phyloP scores from a whole-genome alignment of 2,797 vertebrate genomes.

The Staurois parvus region DNA sequence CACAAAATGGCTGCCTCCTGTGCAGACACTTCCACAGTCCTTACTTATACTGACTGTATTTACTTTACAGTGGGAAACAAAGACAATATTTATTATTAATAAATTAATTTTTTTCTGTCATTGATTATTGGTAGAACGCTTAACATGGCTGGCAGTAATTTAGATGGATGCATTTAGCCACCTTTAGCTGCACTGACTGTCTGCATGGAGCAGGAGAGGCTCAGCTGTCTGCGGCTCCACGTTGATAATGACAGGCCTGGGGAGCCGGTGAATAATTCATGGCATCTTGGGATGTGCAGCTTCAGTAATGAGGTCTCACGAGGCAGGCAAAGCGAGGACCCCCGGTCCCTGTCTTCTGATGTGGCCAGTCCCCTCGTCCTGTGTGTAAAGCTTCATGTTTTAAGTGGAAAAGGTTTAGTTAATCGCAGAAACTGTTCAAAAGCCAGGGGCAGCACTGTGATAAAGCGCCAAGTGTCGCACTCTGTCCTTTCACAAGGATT shows the following conservation, averaged over 20 bases:
- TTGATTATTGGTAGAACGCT: constrained; percentile 12
- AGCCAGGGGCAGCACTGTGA: not conserved
- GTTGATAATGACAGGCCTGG: constrained; percentile 66
- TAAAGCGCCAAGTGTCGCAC: too few species aligned
- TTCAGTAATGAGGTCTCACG: constrained; percentile 77
- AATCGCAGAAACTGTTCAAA: not conserved
- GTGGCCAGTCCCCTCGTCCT: constrained; percentile 23
- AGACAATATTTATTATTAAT: not conserved
- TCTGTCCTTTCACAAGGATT: not conserved
- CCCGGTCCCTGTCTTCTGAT: constrained; percentile 31
- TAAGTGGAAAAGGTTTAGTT: constrained; percentile 26
- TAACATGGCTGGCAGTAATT: constrained; percentile 22
- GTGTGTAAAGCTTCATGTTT: constrained; percentile 3
- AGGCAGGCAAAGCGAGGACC: constrained; percentile 37
- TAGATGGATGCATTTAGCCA: not conserved
- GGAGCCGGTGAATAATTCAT: constrained; percentile 73
- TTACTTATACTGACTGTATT: too few species aligned
- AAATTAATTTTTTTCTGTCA: not conserved
- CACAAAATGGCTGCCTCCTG: too few species aligned
- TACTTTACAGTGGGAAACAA: too few species aligned
- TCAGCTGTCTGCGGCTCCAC: constrained; percentile 57
- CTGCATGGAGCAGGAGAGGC: constrained; percentile 68
- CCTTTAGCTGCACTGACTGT: not conserved
- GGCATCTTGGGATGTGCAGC: constrained; percentile 66
- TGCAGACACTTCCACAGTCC: too few species aligned